A percentile compares a stretch with the other conserved stretches of the same genome.
Conservation (phyloP, 2,113 vertebrate genomes). For the Zosterops japonicus region DNA sequence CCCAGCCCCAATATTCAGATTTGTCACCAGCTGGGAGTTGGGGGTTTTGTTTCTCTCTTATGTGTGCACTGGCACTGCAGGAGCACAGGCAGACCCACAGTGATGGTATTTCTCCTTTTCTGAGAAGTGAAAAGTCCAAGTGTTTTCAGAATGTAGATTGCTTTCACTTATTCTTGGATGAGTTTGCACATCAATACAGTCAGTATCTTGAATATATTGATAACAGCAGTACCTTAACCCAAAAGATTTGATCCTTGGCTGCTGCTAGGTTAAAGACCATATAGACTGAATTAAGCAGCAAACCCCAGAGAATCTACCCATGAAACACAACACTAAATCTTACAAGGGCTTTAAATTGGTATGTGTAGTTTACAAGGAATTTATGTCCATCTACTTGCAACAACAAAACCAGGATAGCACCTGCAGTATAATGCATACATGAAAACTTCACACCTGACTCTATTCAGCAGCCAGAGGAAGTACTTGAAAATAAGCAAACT, state of each 20-base stretch:
- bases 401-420: neutral
- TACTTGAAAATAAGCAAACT: neutral
- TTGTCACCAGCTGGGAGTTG: neutral
- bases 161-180: neutral
- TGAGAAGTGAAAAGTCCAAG: neutral
- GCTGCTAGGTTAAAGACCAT: neutral
- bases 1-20: neutral
- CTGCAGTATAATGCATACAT: neutral
- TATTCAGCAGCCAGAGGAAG: neutral
- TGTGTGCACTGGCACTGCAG: neutral
- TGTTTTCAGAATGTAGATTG: neutral
- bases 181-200: neutral
- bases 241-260: neutral
- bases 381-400: neutral
- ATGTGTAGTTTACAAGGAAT: neutral
- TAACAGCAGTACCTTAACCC: neutral
- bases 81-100: neutral
- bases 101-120: neutral
- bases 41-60: neutral
- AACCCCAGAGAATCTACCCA: neutral
- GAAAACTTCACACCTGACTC: neutral
- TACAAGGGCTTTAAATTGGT: neutral
- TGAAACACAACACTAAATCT: neutral
- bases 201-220: neutral
- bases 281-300: neutral